phyloP scores from a whole-genome alignment of 2,888 invertebrate species.

The Aleiodes leptofemur region DNA sequence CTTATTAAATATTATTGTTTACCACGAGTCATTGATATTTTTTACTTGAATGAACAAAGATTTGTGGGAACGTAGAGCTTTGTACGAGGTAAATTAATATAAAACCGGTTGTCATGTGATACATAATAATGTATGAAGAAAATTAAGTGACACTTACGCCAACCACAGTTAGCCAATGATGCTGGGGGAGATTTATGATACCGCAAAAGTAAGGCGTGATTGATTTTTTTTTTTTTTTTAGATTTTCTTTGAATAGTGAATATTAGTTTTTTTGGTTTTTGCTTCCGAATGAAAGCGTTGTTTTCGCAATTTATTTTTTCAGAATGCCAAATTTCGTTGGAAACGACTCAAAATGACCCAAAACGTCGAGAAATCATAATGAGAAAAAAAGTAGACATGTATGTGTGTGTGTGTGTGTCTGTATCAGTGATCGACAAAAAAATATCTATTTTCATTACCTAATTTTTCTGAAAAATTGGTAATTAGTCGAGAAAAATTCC shows the following conservation, averaged over 20 bases:
- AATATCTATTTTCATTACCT: too few species aligned
- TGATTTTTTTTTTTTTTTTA: not conserved
- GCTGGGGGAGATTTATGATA: constrained; percentile 19
- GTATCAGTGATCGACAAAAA: too few species aligned
- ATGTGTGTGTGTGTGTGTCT: too few species aligned
- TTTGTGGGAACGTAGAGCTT: constrained; percentile 23
- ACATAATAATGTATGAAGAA: constrained; percentile 2
- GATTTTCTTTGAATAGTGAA: not conserved
- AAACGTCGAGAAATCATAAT: too few species aligned
- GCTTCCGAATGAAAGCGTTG: too few species aligned
- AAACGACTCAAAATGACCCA: too few species aligned
- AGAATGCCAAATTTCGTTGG: too few species aligned
- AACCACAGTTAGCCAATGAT: constrained; percentile 35
- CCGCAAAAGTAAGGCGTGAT: constrained; percentile 32
- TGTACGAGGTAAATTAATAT: constrained; percentile 35
- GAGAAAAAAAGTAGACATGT: too few species aligned
- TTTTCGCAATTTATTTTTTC: too few species aligned
- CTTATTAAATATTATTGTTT: constrained; percentile 7
- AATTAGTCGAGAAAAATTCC: too few species aligned
- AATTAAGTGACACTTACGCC: constrained; percentile 33
- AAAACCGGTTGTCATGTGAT: constrained; percentile 23
- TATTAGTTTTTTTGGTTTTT: too few species aligned
- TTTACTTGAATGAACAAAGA: not conserved
- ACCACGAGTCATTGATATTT: constrained; percentile 21
- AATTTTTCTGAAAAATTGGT: too few species aligned